Evolutionary conservation across 2,113 vertebrate genomes (phyloP).

Genomic region (Oryctolagus cuniculus): mOryCun1.1 NC_091443.1:52093001-52093500

Average conservation of each 20-base stretch:
- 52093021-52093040: background rate
- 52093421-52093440: background rate
- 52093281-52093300: background rate
- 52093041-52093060: background rate
- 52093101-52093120: constrained; percentile 39
- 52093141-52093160: constrained; percentile 64
- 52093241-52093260: constrained; percentile 25
- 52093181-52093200: background rate
- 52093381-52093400: constrained; percentile 72
- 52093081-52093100: constrained; percentile 53
- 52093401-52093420: constrained; percentile 61
- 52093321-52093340: background rate
- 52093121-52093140: constrained; percentile 30
- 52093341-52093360: constrained; percentile 11
- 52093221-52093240: constrained; percentile 66
- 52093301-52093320: constrained; percentile 10
- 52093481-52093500: constrained; percentile 70
- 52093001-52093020: constrained; percentile 18
- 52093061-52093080: constrained; percentile 53
- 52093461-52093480: constrained; percentile 67
- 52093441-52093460: constrained; percentile 66
- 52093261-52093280: constrained; percentile 63
- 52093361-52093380: constrained; percentile 47
- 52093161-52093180: constrained; percentile 33
- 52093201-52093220: constrained; percentile 58